These are phyloP conservation scores for Aphelenchoides bicaudatus DNA, from an alignment of 2,888 invertebrate genomes.

Conservation along the genomic window DNA sequence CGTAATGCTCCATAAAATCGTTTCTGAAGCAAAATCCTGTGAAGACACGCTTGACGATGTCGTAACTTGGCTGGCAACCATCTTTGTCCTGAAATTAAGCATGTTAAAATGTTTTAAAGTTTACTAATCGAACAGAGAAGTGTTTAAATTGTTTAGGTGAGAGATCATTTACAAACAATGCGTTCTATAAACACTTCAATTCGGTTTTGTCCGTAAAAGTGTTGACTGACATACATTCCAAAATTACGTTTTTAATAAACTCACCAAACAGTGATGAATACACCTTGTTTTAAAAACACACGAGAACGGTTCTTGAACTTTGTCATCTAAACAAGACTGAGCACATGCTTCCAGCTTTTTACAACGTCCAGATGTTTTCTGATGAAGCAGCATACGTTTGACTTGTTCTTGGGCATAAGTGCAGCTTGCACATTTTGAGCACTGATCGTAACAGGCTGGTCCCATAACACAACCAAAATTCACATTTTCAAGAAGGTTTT, in stretches of 20 bases:
- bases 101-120: too few relatives aligned
- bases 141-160: too few relatives aligned
- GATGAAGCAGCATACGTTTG: slow-evolving; percentile 27
- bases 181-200: too few relatives aligned
- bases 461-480: slow-evolving; percentile 35
- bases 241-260: too few relatives aligned
- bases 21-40: slow-evolving; percentile 32
- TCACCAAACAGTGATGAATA: slow-evolving; percentile 27
- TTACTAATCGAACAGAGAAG: too few relatives aligned
- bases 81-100: too few relatives aligned
- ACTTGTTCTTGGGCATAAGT: slow-evolving; percentile 34
- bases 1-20: slow-evolving; percentile 34
- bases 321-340: slow-evolving; percentile 28
- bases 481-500: slow-evolving; percentile 21
- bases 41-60: slow-evolving; percentile 35
- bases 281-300: slow-evolving; percentile 32
- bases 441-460: slow-evolving; percentile 32
- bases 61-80: slow-evolving; percentile 33
- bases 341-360: slow-evolving; percentile 33
- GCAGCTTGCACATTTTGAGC: slow-evolving; percentile 30
- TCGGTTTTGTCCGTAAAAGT: too few relatives aligned
- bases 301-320: slow-evolving; percentile 28
- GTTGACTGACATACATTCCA: too few relatives aligned
- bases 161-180: too few relatives aligned
- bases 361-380: slow-evolving; percentile 31